A percentile compares a stretch with the other conserved stretches of the same genome.
These are phyloP conservation scores for Luehdorfia chinensis DNA, from an alignment of 1,140 invertebrate genomes.

Conservation along the genomic window DNA sequence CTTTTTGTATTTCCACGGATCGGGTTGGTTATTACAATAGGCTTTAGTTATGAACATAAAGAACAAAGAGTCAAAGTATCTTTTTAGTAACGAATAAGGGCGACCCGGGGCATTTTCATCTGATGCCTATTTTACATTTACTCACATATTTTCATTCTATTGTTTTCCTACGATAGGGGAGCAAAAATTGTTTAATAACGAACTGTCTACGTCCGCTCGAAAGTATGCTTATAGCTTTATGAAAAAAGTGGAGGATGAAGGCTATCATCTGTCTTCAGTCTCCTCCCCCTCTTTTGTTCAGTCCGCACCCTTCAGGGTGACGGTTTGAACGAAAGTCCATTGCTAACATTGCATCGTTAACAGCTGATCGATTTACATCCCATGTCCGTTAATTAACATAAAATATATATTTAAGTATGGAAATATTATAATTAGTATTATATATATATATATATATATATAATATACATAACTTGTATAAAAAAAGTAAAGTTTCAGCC, in stretches of 20 bases:
- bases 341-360: slow-evolving; percentile 1
- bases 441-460: too few relatives aligned
- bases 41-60: slow-evolving; percentile 30
- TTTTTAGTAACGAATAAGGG: slow-evolving; percentile 7
- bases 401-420: too few relatives aligned
- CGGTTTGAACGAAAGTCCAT: background rate
- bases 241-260: background rate
- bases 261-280: background rate
- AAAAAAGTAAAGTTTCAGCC: too few relatives aligned
- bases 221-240: slow-evolving; percentile 7
- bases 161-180: slow-evolving; percentile 10
- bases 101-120: slow-evolving; percentile 2
- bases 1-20: slow-evolving; percentile 28
- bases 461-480: too few relatives aligned
- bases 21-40: slow-evolving; percentile 32
- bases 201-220: background rate
- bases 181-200: slow-evolving; percentile 8
- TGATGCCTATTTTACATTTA: slow-evolving; percentile 10
- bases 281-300: background rate
- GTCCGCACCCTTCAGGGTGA: background rate
- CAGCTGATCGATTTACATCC: background rate
- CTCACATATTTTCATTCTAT: slow-evolving; percentile 12
- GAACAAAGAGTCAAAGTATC: slow-evolving; percentile 28
- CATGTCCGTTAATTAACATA: slow-evolving; percentile 2
- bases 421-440: too few relatives aligned